phyloP scores from a whole-genome alignment of 1,140 invertebrate genomes.

The Phymorhynchus buccinoides region DNA sequence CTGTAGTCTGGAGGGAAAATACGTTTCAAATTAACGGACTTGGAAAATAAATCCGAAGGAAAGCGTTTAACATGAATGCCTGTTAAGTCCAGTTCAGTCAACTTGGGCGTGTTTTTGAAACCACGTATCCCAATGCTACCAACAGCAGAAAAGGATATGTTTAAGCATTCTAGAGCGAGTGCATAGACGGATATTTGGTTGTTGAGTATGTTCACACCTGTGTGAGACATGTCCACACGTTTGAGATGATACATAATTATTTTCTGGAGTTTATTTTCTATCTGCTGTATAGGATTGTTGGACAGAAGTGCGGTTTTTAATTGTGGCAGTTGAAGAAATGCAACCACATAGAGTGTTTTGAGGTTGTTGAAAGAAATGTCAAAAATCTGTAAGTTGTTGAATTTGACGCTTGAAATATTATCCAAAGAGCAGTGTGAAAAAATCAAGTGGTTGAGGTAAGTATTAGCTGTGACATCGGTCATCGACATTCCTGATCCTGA shows the following conservation, averaged over 20 bases:
- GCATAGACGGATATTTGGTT: no score
- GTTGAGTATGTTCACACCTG: no score
- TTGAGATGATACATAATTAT: not conserved
- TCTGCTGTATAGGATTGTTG: constrained; percentile 4
- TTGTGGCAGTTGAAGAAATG: constrained; percentile 4
- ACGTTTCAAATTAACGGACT: no score
- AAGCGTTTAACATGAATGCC: no score
- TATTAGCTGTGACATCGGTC: not conserved
- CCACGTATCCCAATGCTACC: no score
- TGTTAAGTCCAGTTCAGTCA: no score
- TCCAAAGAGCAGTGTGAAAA: not conserved
- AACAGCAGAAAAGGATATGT: no score
- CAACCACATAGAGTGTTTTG: not conserved
- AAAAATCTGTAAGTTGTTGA: not conserved
- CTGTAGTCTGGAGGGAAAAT: no score
- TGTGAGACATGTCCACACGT: not conserved
- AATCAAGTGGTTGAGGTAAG: not conserved
- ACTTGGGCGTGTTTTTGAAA: no score
- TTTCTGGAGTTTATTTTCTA: not conserved
- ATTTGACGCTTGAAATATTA: not conserved
- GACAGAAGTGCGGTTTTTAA: constrained; percentile 19
- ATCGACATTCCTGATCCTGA: not conserved
- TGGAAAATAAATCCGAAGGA: no score
- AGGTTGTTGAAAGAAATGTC: constrained; percentile 36
- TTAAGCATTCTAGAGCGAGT: no score